phyloP scores from a whole-genome alignment of 2,888 invertebrate species.

The Ophonus ardosiacus region DNA sequence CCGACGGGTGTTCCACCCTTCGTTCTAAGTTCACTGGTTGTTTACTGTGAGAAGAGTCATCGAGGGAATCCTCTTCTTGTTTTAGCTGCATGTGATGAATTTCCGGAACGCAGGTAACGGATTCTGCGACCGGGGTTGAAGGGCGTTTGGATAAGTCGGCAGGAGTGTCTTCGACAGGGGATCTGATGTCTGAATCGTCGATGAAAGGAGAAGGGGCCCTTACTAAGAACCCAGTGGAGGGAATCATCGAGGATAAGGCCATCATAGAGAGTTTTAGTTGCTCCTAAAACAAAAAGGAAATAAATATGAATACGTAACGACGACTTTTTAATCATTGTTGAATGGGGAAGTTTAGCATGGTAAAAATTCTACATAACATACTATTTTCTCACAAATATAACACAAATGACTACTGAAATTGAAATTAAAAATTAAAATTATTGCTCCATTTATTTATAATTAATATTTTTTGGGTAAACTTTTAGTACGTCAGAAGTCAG shows the following conservation, averaged over 20 bases:
- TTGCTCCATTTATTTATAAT: too few relatives aligned
- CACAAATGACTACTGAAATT: too few relatives aligned
- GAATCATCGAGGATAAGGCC: conserved; percentile 59
- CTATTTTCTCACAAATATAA: too few relatives aligned
- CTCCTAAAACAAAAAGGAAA: conserved; percentile 40
- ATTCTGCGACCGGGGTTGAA: conserved; percentile 70
- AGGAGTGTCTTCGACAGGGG: conserved; percentile 66
- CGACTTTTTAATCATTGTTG: too few relatives aligned
- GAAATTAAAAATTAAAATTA: too few relatives aligned
- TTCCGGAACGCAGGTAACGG: conserved; percentile 73
- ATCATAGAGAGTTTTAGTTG: conserved; percentile 55
- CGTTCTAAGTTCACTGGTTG: conserved; percentile 30
- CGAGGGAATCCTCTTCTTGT: conserved; percentile 70
- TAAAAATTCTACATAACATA: too few relatives aligned
- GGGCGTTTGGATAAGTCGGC: conserved; percentile 73
- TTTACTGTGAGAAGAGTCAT: background rate
- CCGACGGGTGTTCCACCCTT: conserved; percentile 55
- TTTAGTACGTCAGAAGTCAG: too few relatives aligned
- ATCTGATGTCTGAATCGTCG: conserved; percentile 65
- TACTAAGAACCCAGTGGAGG: conserved; percentile 32
- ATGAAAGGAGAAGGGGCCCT: conserved; percentile 64
- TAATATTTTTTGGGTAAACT: too few relatives aligned
- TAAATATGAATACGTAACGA: too few relatives aligned
- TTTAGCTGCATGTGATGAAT: conserved; percentile 70
- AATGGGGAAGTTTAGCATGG: too few relatives aligned